phyloP scores from a whole-genome alignment of 2,113 vertebrate species.

The Platysteira castanea region DNA sequence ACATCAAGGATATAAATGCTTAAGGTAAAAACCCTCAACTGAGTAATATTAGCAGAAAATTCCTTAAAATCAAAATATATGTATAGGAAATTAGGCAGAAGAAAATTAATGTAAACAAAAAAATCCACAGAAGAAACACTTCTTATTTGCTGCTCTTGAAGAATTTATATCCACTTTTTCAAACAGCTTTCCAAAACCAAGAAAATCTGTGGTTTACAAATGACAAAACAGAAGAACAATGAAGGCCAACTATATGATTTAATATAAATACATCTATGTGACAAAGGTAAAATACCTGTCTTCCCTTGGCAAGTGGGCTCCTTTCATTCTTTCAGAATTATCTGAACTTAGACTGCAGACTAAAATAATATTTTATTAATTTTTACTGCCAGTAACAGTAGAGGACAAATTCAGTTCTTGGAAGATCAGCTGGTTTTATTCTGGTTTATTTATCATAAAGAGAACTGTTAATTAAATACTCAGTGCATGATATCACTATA shows the following conservation, averaged over 20 bases:
- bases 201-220: background rate
- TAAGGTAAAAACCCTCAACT: background rate
- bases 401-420: background rate
- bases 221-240: background rate
- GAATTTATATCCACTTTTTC: background rate
- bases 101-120: background rate
- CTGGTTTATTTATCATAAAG: background rate
- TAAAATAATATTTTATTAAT: background rate
- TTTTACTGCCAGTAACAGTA: background rate
- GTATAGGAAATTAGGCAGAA: background rate
- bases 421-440: background rate
- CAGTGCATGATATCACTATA: background rate
- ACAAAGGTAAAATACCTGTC: background rate
- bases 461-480: conserved; percentile 1
- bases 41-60: background rate
- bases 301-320: background rate
- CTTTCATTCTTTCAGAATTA: background rate
- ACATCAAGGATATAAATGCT: background rate
- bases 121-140: background rate
- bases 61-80: background rate
- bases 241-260: background rate
- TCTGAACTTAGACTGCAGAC: background rate
- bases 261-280: background rate
- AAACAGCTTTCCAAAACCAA: background rate
- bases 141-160: background rate